Percentiles rank a stretch among this genome's conserved stretches.
These are phyloP conservation scores for Trichogramma evanescens DNA, from an alignment of 2,888 invertebrate genomes.

Conservation along the genomic window DNA sequence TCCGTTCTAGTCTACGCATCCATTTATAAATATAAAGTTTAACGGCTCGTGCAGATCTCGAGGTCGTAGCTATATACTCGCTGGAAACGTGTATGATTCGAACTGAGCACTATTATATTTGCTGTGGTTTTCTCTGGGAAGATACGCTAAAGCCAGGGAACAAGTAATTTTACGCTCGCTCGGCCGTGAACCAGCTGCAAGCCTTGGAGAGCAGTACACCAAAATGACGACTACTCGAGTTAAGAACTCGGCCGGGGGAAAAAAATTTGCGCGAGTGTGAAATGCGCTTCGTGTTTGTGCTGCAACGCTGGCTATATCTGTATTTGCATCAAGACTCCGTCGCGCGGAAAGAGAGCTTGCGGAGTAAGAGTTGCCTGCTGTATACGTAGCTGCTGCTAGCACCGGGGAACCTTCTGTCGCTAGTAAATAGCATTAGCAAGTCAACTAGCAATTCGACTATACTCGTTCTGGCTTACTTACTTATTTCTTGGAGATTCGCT, in stretches of 20 bases:
- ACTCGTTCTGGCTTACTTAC: slow-evolving; percentile 26
- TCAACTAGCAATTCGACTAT: slow-evolving; percentile 42
- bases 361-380: too few relatives aligned
- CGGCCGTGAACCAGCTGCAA: too few relatives aligned
- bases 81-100: too few relatives aligned
- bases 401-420: slow-evolving; percentile 10
- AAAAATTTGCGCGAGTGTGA: background rate
- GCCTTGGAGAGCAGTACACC: background rate
- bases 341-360: background rate
- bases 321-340: too few relatives aligned
- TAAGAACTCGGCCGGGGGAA: background rate
- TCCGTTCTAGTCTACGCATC: too few relatives aligned
- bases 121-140: too few relatives aligned
- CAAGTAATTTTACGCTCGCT: too few relatives aligned
- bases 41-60: too few relatives aligned
- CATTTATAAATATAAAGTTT: too few relatives aligned
- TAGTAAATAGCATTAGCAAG: slow-evolving; percentile 45
- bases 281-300: background rate
- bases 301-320: background rate
- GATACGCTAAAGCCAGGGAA: too few relatives aligned
- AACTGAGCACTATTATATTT: too few relatives aligned
- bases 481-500: slow-evolving; percentile 43
- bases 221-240: background rate
- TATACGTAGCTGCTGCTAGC: background rate
- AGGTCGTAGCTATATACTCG: too few relatives aligned